Base-by-base conservation (phyloP, 2,888 invertebrate species). In the Amphipoea oculea region DNA sequence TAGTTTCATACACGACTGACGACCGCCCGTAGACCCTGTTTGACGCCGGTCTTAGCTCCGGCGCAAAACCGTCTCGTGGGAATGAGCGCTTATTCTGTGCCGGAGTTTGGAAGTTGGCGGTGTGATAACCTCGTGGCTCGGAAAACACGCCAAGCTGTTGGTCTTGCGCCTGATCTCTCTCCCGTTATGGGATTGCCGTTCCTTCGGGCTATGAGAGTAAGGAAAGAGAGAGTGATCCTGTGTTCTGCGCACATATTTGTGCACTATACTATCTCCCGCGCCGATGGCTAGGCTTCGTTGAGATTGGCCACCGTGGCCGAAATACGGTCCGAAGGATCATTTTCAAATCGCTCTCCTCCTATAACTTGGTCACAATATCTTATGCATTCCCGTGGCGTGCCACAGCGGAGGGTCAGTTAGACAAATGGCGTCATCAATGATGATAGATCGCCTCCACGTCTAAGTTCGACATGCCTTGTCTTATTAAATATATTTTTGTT, bases 361-460 rank as follows among this genome's bases (percentile, higher is more conserved):
- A 40, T 63, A 9, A 42, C 73, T 84, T 63, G 9, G 4, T 14
- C 57, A 60, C 65, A 67, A 66, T 63, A 74, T 48, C 48, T 83
- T 83, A 81, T 88, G 78, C 84, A 91, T 90, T 89, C 91, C 75
- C 76, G 78, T 76, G 82, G 86, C 89, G 88, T 87, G 71, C 79
- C 85, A 77, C 78, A 70, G 65, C 70, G 69, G 45, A 84, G 89
- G 92, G 92, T 92, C 91, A 92, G 92, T 91, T 87, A 90, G 92
- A 92, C 91, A 91, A 92, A 92, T 92, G 90, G 90, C 90, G 89
- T 91, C 92, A 92, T 92, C 91, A 90, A 92, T 92, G 86, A 89
- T 90, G 90, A 92, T 83, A 85, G 88, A 92, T 91, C 74, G 83
- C 67, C 68, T 36, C 72, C 62, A 65, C 45, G 79, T 82, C 79